Evolutionary conservation across 2,888 invertebrate genomes (phyloP), one percentile per base, ranked within the genome.

Genomic region (Polia nebulosa): DNA sequence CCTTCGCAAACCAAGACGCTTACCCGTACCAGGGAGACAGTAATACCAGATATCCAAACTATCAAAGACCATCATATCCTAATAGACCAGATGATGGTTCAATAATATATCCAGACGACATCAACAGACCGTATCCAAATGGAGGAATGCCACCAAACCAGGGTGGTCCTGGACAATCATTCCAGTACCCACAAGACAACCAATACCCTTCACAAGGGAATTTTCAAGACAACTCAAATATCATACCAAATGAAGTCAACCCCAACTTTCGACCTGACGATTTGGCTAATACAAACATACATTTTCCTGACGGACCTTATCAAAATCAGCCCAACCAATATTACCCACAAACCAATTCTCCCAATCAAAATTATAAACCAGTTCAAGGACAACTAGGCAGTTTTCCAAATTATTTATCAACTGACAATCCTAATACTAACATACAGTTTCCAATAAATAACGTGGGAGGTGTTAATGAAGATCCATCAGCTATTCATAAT

Each of bases 321-420:
- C 44, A 49, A 52, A 58, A 75, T 60, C 76, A 22, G 34, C 63
- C 63, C 9, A 69, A 78, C 49, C 80, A 82, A 64, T 82, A 77
- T 57, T 53, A 63, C 11, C 59, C 72, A 36, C 52, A 60, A 41
- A 56, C 29, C 4, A 61, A 32, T 56, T 3, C 25, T 25, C 62
- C 32, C n/a, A 63, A 70, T 65, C 64, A 52, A 44, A 55, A 61
- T 34, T 47, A 36, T 25, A 39, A 27, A 39, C 80, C 77, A 22
- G 56, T 15, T 49, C 34, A 59, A 25, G 51, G 45, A 32, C 53
- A 53, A 17, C 8, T 22, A n/a, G 44, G 25, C 15, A 39, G 60
- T 63, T 47, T n/a, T 20, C 70, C 53, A 55, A 34, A 52, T n/a
- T 57, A 72, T 57, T 49, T 34, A 32, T 22, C 49, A 45, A 62